Evolutionary conservation across 2,888 invertebrate species (phyloP), one percentile per base, ranked within the genome.

Genomic region (Macropis europaea): DNA sequence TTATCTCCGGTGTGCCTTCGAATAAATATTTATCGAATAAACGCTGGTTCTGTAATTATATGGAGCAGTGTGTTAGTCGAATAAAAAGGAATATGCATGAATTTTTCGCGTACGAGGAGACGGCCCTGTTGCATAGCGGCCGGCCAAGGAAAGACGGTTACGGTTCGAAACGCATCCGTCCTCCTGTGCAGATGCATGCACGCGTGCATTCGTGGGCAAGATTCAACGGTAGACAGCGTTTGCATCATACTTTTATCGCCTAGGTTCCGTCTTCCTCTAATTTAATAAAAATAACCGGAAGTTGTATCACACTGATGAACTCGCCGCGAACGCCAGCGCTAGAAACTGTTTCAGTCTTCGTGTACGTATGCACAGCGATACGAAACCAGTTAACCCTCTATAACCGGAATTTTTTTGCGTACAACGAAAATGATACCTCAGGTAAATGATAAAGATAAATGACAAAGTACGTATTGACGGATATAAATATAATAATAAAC

Each of bases 151-250:
- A 63, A 75, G 77, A 77, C 70, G 67, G 79, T 80, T 80, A 68
- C 79, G 79, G 73, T 77, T 80, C 76, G 80, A 32, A 40, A 76
- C 75, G 72, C 73, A 66, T 68, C 69, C 75, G 66, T 79, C 75
- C 77, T 79, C 68, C 67, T 68, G 61, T 50, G 60, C 64, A 64
- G 66, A 77, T 68, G 80, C 75, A 73, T 74, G 73, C 73, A 64
- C 62, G 76, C 72, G 72, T 76, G 72, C 66, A 66, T 71, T 71
- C 43, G 59, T 47, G 67, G 72, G 45, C 72, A 67, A 66, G 67
- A 72, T 72, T 47, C 66, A 73, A 73, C 73, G 73, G 72, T 72
- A 72, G 73, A 53, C 66, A 43, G 72, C 54, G 66, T 73, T 73
- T 72, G 63, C 64, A 73, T 71, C 73, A 72, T 72, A 73, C 56